phyloP scores from a whole-genome alignment of 2,113 vertebrate genomes.

The Neoarius graeffei region DNA sequence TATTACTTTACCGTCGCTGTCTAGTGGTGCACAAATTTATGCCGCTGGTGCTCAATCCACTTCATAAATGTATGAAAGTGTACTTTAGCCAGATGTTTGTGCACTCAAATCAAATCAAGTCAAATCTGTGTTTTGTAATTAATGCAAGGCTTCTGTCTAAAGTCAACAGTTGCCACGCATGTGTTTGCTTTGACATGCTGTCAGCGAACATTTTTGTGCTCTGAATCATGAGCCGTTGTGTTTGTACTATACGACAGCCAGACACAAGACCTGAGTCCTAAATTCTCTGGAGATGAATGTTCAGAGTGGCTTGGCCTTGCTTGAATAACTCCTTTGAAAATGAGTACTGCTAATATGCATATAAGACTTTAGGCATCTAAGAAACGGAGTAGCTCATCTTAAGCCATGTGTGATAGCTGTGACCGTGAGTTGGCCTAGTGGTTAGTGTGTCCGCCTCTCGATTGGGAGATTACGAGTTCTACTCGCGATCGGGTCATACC shows the following conservation, averaged over 20 bases:
- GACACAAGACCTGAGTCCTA: constrained; percentile 60
- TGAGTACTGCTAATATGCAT: constrained; percentile 53
- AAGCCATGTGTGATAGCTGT: background rate
- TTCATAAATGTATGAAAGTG: constrained; percentile 55
- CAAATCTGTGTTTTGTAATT: constrained; percentile 61
- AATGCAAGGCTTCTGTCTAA: constrained; percentile 59
- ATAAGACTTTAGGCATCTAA: constrained; percentile 50
- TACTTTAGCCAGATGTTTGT: constrained; percentile 54
- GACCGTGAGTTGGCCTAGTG: too few species aligned
- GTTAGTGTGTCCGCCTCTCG: too few species aligned
- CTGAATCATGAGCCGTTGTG: constrained; percentile 66
- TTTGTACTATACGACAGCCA: constrained; percentile 55
- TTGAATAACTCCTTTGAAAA: constrained; percentile 59
- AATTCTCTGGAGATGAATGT: constrained; percentile 56
- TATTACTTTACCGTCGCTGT: background rate
- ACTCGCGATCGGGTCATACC: too few species aligned
- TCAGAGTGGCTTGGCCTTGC: constrained; percentile 36
- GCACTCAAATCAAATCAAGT: constrained; percentile 44
- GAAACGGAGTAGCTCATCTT: background rate
- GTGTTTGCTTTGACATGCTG: constrained; percentile 65
- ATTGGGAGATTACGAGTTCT: too few species aligned
- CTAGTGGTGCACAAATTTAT: constrained; percentile 47
- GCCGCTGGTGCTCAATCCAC: constrained; percentile 45
- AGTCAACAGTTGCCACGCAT: constrained; percentile 67
- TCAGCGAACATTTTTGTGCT: constrained; percentile 66